Base-by-base conservation (phyloP, 2,888 invertebrate species). In the Leucozona laternaria region DNA sequence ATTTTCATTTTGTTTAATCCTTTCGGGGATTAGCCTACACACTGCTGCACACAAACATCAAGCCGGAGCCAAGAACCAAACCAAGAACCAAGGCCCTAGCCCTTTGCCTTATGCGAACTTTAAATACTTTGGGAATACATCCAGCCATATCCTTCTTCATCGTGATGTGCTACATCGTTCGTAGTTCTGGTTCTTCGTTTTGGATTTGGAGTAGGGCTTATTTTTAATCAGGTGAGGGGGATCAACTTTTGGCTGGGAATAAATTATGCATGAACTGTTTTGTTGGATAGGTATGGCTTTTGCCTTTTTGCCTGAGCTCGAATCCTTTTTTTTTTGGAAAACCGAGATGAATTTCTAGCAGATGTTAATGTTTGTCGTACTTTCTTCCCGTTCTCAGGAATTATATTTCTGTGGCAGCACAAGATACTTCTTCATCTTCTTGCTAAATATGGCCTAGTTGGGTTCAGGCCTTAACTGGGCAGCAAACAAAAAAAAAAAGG, bases 211-310 rank as follows among this genome's bases (percentile, higher is more conserved):
- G 48, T 34, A 66, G 71, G 82, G 82, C 86, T 86, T 86, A 78
- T 75, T 82, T 86, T 86, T 86, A 86, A 86, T 86, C 86, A 86
- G 86, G 86, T 86, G 82, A 86, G 78, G 78, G 78, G 86, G 86
- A 86, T 86, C 82, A 86, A 86, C 86, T 86, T 82, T 86, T 79
- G 82, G 82, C 86, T 79, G 82, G 5, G 71, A 82, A 86, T 86
- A 86, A 86, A 86, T 86, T 86, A 86, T 86, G 86, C 86, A 86
- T 86, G 82, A 86, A 86, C 82, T 82, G 82, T 75, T 78, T 79
- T 78, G 78, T 72, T 72, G 78, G 76, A 64, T 64, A 50, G 76
- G 55, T 64, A 50, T 80, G 80, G 68, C 75, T 75, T 80, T 80
- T 72, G 64, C 45, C 76, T 64, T 75, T 55, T 62, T 37, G 43